Evolutionary conservation across 2,888 invertebrate species (phyloP).

Genomic region (Euplagia quadripunctaria): DNA sequence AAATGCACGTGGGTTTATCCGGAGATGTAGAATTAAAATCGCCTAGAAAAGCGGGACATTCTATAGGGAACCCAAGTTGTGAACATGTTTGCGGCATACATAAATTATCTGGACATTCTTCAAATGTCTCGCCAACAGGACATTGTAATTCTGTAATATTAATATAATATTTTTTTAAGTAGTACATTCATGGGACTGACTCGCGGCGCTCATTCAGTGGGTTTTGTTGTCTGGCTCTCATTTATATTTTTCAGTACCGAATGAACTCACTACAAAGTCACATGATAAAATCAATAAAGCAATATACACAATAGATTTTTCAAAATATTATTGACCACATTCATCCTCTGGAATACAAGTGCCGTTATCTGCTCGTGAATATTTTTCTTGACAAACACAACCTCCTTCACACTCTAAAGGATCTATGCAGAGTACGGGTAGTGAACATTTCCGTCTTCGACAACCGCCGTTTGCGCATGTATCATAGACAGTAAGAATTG

Average conservation of each 20-base stretch:
- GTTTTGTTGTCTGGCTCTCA: not conserved
- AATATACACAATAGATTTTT: not conserved
- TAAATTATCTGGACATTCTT: constrained; percentile 41
- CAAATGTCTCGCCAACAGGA: constrained; percentile 27
- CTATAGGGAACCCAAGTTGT: constrained; percentile 47
- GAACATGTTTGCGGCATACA: constrained; percentile 44
- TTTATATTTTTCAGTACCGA: no score
- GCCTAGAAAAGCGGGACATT: constrained; percentile 24
- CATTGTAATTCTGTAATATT: constrained; percentile 14
- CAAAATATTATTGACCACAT: constrained; percentile 33
- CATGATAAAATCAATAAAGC: no score
- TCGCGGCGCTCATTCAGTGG: not conserved
- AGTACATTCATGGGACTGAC: not conserved
- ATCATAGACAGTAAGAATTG: constrained; percentile 20
- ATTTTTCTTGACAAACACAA: constrained; percentile 51
- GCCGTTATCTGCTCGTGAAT: constrained; percentile 47
- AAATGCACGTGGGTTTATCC: constrained; percentile 16
- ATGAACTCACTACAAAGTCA: no score
- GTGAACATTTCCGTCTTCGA: constrained; percentile 50
- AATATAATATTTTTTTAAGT: not conserved
- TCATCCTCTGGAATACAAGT: constrained; percentile 52
- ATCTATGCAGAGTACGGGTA: constrained; percentile 51
- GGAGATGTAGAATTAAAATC: constrained; percentile 2
- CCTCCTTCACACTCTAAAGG: constrained; percentile 47
- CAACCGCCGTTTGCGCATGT: constrained; percentile 60